Conservation (phyloP, 23 tunicate genomes). For the Trididemnum nubilum region DNA sequence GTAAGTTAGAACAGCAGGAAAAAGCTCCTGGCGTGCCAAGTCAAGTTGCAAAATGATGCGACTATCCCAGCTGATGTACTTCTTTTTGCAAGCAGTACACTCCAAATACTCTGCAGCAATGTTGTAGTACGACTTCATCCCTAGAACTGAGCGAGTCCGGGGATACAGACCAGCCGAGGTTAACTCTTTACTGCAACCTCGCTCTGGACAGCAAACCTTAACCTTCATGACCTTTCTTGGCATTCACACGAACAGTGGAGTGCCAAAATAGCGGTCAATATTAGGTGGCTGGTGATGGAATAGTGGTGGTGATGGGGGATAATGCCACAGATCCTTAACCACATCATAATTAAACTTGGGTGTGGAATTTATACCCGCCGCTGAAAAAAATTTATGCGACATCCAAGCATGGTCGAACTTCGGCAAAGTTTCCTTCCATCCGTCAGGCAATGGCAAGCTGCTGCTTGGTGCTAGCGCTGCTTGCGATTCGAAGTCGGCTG, state of each 20-base stretch:
- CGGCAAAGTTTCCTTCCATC: not conserved
- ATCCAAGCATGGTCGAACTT: constrained; percentile 8
- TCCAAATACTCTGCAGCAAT: constrained; percentile 5
- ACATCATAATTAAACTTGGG: not conserved
- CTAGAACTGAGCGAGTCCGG: not conserved
- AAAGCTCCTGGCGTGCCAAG: not conserved
- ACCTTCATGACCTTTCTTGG: not conserved
- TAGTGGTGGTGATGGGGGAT: not conserved
- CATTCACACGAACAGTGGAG: not conserved
- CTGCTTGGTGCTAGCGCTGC: too few relatives aligned
- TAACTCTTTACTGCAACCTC: not conserved
- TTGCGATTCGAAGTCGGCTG: too few relatives aligned
- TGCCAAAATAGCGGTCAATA: not conserved
- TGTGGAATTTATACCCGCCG: not conserved
- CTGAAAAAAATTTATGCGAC: not conserved
- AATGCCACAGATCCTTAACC: not conserved
- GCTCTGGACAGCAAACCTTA: not conserved
- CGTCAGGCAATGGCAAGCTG: not conserved
- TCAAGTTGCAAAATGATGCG: not conserved
- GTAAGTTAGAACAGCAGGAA: constrained; percentile 26
- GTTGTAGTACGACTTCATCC: constrained; percentile 21
- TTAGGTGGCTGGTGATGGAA: not conserved
- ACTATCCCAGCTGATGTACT: not conserved
- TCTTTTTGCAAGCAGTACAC: constrained; percentile 9
- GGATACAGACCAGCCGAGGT: constrained; percentile 3